Conservation (phyloP, 1,140 invertebrate species). For the Archivesica marissinica region DNA sequence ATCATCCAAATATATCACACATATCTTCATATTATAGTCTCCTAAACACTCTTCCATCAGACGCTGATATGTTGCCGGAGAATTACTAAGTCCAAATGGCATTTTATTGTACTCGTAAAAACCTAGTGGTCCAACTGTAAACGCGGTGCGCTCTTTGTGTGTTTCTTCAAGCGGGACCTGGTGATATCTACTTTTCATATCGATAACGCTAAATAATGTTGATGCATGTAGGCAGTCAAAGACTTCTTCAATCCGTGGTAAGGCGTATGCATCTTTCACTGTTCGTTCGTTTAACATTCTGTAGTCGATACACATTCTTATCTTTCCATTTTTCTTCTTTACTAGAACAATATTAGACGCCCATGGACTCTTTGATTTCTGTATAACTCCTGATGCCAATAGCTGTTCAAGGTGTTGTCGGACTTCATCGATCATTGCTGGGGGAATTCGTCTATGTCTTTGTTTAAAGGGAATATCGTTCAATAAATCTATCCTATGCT, state of each 20-base stretch:
- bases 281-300: conserved; percentile 21
- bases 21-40: conserved; percentile 15
- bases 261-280: conserved; percentile 38
- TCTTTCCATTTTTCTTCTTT: conserved; percentile 46
- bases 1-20: conserved; percentile 42
- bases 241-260: conserved; percentile 49
- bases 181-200: conserved; percentile 81
- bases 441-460: conserved; percentile 51
- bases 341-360: conserved; percentile 37
- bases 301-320: conserved; percentile 46
- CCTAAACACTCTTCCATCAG: conserved; percentile 48
- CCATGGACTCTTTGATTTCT: conserved; percentile 51
- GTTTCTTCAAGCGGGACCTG: conserved; percentile 75
- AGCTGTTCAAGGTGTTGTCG: conserved; percentile 57
- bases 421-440: conserved; percentile 44
- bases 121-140: conserved; percentile 44
- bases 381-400: conserved; percentile 44
- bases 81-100: conserved; percentile 39
- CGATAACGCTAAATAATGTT: conserved; percentile 68
- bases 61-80: conserved; percentile 36
- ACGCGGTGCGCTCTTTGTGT: conserved; percentile 51
- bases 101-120: conserved; percentile 30
- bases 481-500: conserved; percentile 57
- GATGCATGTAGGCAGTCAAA: conserved; percentile 17
- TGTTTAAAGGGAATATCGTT: conserved; percentile 57